phyloP scores from a whole-genome alignment of 37 sponge, comb jelly and placozoan genomes.

The Theonella swinhoei region DNA sequence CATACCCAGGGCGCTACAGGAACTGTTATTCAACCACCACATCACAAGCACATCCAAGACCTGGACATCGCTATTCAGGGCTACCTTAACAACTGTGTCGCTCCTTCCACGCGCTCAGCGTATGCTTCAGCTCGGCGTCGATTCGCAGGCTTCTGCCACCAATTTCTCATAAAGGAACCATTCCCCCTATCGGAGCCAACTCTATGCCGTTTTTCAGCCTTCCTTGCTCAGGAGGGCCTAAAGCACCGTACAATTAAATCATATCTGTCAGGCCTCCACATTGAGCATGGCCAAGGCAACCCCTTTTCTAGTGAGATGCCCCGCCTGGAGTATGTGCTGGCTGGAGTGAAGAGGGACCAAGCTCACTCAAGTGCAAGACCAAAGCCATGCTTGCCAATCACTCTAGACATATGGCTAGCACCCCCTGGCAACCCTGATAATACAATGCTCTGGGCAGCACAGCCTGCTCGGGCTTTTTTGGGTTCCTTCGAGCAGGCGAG shows the following conservation, averaged over 20 bases:
- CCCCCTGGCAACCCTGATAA: neutral
- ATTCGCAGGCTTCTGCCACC: neutral
- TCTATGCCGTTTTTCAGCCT: neutral
- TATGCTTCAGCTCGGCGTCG: neutral
- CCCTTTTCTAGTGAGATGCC: neutral
- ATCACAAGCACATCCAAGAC: neutral
- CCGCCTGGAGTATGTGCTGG: neutral
- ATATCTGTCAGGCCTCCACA: neutral
- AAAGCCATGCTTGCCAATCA: conserved; percentile 36
- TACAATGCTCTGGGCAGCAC: conserved; percentile 61
- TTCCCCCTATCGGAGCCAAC: neutral
- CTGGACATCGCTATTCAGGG: neutral
- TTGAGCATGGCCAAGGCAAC: neutral
- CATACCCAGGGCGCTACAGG: neutral
- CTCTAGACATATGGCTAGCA: conserved; percentile 23
- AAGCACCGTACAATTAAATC: neutral
- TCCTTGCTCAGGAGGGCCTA: neutral
- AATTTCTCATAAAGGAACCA: neutral
- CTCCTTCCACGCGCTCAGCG: neutral
- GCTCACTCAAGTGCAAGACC: neutral
- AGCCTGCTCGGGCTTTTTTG: conserved; percentile 44
- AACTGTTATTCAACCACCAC: neutral
- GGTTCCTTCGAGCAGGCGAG: conserved; percentile 47
- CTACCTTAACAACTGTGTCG: neutral
- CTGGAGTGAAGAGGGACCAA: neutral